A percentile compares a stretch with the other conserved stretches of the same genome.
Evolutionary conservation across 2,113 vertebrate genomes (phyloP).

Genomic region (Cyprinus carpio): DNA sequence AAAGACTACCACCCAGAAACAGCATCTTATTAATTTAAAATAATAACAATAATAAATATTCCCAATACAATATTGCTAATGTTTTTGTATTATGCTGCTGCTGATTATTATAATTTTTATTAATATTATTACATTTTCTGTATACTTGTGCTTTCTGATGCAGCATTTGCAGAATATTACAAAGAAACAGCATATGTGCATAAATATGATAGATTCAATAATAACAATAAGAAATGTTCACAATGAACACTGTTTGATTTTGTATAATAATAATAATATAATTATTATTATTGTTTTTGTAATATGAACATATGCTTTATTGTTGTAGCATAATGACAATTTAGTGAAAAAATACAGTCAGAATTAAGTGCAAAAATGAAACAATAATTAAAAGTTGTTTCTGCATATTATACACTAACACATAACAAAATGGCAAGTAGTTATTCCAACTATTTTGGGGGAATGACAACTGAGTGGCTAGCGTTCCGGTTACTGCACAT

Average conservation of each 20-base stretch:
- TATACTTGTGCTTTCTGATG: too few species aligned
- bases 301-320: background rate
- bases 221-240: background rate
- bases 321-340: background rate
- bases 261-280: background rate
- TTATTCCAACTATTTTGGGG: background rate
- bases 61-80: background rate
- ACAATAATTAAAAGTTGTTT: background rate
- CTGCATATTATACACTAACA: background rate
- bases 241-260: background rate
- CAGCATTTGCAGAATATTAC: too few species aligned
- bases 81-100: background rate
- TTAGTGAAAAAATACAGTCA: background rate
- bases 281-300: background rate
- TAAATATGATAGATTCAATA: background rate
- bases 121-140: too few species aligned
- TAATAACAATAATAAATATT: background rate
- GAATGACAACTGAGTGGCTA: background rate
- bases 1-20: background rate
- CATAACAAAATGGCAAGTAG: background rate
- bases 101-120: too few species aligned
- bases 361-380: background rate
- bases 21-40: background rate
- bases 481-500: slow-evolving; percentile 29
- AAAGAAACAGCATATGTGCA: background rate